Base-by-base conservation (phyloP, 2,113 vertebrate species). In the Brevimyrus niger region DNA sequence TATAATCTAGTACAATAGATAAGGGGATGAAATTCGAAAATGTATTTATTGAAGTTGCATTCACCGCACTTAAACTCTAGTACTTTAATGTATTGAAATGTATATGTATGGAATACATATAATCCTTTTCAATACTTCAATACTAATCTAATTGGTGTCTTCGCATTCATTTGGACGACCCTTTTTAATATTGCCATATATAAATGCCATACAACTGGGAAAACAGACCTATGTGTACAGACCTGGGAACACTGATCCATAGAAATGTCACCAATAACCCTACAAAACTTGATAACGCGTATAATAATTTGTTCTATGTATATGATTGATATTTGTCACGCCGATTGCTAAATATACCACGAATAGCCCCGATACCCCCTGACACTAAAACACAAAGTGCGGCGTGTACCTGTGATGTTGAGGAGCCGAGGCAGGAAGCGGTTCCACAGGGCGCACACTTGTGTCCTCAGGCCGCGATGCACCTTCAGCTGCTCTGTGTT, bases 371-470 rank as follows among this genome's bases (percentile, higher is more conserved):
- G 2, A 27, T 69, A 31, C n/a, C n/a, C 61, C 3, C 27, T 69
- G 65, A 15, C 35, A 73, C 27, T 38, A 11, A 76, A 31, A 76
- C 3, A 9, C 69, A 38, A 38, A 31, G 31, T 17, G 69, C 19
- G 31, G 42, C 38, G 1, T n/a, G 48, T 96, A 98, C 97, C 97
- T 31, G 97, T 98, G 90, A 97, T 96, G 89, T 97, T 98, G 92
- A 98, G 96, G 61, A 98, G 93, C 88, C 97, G 97, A 88, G 97
- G 97, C 23, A 98, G 94, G 92, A 98, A 98, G 46, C 95, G 96
- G 91, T 97, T 98, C 97, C 97, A 98, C 93, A 98, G 97, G 58
- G 97, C 97, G 89, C 97, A 98, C 92, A 96, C 93, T 94, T 98
- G 97, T 90, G 97, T 96, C 46, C 97, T 95, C 47, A 98, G 94